Evolutionary conservation across 2,797 vertebrate genomes (phyloP).

Genomic region (Apodemus agrarius): DNA sequence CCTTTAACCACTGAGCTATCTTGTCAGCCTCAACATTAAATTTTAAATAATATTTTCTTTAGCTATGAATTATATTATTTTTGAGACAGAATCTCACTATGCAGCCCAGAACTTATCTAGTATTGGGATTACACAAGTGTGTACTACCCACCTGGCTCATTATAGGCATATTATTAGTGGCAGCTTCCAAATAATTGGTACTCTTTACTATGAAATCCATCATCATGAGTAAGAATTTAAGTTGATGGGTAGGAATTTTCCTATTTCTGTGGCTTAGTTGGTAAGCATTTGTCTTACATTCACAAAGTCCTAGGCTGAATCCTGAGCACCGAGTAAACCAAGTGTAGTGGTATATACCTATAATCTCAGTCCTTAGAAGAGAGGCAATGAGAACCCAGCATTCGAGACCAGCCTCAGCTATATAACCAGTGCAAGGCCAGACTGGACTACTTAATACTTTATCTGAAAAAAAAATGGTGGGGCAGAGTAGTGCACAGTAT

Average conservation of each 20-base stretch:
- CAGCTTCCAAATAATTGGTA: conserved; percentile 45
- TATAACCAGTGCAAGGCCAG: not conserved
- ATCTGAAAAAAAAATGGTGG: not conserved
- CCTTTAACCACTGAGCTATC: not conserved
- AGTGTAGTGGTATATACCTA: not conserved
- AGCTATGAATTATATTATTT: conserved; percentile 14
- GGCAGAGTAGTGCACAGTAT: not conserved
- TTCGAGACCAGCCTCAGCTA: not conserved
- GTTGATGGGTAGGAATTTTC: not conserved
- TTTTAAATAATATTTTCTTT: conserved; percentile 57
- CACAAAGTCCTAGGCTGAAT: not conserved
- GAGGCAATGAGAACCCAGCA: not conserved
- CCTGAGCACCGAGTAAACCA: not conserved
- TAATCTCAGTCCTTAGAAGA: not conserved
- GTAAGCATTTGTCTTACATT: not conserved
- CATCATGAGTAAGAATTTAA: conserved; percentile 25
- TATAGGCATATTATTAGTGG: conserved; percentile 27
- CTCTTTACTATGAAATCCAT: conserved; percentile 51
- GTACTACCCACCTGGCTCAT: not conserved
- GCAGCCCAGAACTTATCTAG: not conserved
- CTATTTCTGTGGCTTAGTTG: not conserved
- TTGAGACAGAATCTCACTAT: not conserved
- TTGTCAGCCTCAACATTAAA: conserved; percentile 42
- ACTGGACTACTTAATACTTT: not conserved
- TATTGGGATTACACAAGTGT: not conserved